Conservation (phyloP, 1,140 invertebrate genomes). For the Centruroides sculpturatus region DNA sequence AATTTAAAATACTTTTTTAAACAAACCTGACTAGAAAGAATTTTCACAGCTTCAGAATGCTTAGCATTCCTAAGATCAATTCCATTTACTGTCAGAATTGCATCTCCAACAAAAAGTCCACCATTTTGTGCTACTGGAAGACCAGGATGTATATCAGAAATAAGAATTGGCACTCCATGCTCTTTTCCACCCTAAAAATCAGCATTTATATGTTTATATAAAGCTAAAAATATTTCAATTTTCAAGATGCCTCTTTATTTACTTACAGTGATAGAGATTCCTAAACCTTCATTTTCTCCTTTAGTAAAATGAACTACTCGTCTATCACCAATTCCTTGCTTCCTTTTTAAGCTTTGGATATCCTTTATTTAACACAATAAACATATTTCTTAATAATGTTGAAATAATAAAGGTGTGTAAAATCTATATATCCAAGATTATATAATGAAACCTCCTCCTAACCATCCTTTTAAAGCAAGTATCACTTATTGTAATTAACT, state of each 20-base stretch:
- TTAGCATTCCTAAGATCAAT: constrained; percentile 49
- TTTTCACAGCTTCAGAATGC: constrained; percentile 55
- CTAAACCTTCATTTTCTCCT: constrained; percentile 53
- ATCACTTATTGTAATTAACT: too few relatives aligned
- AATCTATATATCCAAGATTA: too few relatives aligned
- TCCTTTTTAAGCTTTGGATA: constrained; percentile 20
- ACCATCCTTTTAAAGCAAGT: too few relatives aligned
- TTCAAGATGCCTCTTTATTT: background rate
- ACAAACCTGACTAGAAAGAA: constrained; percentile 40
- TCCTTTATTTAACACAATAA: too few relatives aligned
- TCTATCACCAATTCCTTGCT: constrained; percentile 33
- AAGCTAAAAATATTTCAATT: background rate
- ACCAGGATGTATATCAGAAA: constrained; percentile 63
- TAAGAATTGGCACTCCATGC: constrained; percentile 71
- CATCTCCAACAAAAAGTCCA: constrained; percentile 62
- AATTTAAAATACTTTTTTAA: background rate
- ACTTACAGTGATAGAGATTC: constrained; percentile 63
- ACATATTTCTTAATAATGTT: too few relatives aligned
- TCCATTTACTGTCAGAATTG: constrained; percentile 62
- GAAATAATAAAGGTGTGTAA: too few relatives aligned
- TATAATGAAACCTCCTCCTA: too few relatives aligned
- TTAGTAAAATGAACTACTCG: constrained; percentile 38
- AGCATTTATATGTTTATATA: background rate
- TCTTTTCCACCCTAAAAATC: constrained; percentile 54
- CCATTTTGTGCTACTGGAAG: constrained; percentile 53